Conservation (phyloP, 2,888 invertebrate species). For the Cyclophora albipunctata region DNA sequence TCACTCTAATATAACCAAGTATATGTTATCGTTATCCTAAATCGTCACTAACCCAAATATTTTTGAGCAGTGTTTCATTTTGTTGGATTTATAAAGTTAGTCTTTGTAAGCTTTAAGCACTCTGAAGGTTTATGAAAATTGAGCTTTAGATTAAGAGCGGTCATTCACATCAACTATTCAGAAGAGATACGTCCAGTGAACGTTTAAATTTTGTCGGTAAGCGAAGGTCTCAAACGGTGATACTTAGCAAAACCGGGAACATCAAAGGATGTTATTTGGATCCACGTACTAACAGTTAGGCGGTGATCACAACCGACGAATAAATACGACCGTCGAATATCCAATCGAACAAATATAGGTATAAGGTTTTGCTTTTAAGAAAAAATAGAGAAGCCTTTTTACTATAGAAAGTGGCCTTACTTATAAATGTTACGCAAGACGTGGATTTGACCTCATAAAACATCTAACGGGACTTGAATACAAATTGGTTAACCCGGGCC, state of each 20-base stretch:
- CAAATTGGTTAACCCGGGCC: background rate
- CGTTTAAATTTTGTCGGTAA: conserved; percentile 19
- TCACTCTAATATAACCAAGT: too few species aligned
- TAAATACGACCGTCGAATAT: background rate
- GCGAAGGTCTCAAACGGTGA: conserved; percentile 23
- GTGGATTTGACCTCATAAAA: too few species aligned
- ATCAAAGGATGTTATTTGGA: conserved; percentile 37
- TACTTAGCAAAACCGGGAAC: conserved; percentile 25
- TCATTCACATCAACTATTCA: conserved; percentile 24
- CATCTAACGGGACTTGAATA: too few species aligned
- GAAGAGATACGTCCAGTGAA: conserved; percentile 26
- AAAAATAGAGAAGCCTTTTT: too few species aligned
- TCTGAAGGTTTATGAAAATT: conserved; percentile 8
- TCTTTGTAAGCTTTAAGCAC: background rate
- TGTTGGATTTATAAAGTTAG: too few species aligned
- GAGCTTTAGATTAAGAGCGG: conserved; percentile 10
- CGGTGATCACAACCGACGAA: conserved; percentile 1
- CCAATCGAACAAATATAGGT: too few species aligned
- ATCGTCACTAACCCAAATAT: too few species aligned
- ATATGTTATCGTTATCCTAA: too few species aligned
- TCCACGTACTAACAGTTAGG: conserved; percentile 20
- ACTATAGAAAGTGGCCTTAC: too few species aligned
- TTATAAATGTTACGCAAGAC: too few species aligned
- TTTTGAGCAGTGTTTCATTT: too few species aligned
- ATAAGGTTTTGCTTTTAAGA: too few species aligned